phyloP scores from a whole-genome alignment of 2,113 vertebrate genomes.

The Micronycteris hirsuta region DNA sequence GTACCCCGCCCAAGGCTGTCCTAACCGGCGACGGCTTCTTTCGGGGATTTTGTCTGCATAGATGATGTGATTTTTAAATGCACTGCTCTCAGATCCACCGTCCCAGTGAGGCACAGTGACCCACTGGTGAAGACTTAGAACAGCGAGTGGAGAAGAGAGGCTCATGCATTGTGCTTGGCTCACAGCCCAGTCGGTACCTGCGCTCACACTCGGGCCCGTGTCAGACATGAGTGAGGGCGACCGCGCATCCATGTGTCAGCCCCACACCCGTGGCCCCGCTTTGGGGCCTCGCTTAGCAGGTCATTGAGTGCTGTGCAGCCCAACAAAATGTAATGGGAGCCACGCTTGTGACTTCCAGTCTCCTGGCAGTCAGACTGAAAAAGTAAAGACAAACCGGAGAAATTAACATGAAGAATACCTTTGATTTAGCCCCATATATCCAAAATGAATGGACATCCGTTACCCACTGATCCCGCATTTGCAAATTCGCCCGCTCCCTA shows the following conservation, averaged over 20 bases:
- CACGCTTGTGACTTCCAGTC: neutral
- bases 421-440: neutral
- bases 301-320: neutral
- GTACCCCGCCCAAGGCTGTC: neutral
- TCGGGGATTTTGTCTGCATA: neutral
- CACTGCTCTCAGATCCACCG: neutral
- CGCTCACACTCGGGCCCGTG: neutral
- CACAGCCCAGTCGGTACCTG: neutral
- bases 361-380: neutral
- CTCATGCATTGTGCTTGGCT: neutral
- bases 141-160: neutral
- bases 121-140: neutral
- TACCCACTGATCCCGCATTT: neutral
- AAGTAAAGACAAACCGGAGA: neutral
- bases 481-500: neutral
- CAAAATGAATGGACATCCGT: neutral
- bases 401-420: neutral
- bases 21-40: neutral
- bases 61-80: neutral
- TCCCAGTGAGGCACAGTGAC: neutral
- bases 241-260: neutral
- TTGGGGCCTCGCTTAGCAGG: neutral
- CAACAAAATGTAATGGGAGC: neutral
- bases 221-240: neutral
- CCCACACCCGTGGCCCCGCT: neutral